These are phyloP conservation scores for Microtus richardsoni DNA, from an alignment of 2,113 vertebrate species.

Conservation along the genomic window DNA sequence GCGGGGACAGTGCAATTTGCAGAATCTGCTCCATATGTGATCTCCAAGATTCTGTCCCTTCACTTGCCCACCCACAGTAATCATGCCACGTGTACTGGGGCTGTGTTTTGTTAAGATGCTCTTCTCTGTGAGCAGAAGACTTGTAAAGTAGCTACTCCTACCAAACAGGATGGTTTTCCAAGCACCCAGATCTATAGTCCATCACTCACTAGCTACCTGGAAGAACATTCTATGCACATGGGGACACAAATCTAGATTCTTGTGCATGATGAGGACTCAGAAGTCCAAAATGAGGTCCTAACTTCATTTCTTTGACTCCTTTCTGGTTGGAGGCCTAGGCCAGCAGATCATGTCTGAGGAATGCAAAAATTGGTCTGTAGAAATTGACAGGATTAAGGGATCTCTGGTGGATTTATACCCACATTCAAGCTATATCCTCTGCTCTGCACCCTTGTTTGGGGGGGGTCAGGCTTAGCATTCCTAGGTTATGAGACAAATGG, in stretches of 20 bases:
- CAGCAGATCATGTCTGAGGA: not conserved
- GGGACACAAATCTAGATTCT: not conserved
- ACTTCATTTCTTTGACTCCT: not conserved
- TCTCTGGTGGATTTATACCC: not conserved
- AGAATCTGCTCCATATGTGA: not conserved
- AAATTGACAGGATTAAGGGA: not conserved
- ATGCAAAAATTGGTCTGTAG: not conserved
- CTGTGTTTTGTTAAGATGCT: not conserved
- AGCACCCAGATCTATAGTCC: not conserved
- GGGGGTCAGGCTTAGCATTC: no score
- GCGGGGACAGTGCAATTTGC: accelerated
- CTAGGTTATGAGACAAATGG: no score
- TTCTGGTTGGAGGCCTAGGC: not conserved
- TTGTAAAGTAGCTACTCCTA: not conserved
- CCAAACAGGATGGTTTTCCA: not conserved
- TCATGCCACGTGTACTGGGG: not conserved
- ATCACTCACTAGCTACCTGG: not conserved
- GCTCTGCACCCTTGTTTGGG: not conserved
- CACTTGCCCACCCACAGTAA: not conserved
- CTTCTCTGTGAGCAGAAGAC: not conserved
- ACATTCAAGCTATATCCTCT: not conserved
- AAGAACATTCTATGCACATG: not conserved
- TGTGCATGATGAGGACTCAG: not conserved
- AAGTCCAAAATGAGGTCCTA: not conserved
- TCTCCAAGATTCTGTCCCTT: not conserved